phyloP scores from a whole-genome alignment of 2,797 vertebrate species.

The Enteromius unitaeniatus region DNA sequence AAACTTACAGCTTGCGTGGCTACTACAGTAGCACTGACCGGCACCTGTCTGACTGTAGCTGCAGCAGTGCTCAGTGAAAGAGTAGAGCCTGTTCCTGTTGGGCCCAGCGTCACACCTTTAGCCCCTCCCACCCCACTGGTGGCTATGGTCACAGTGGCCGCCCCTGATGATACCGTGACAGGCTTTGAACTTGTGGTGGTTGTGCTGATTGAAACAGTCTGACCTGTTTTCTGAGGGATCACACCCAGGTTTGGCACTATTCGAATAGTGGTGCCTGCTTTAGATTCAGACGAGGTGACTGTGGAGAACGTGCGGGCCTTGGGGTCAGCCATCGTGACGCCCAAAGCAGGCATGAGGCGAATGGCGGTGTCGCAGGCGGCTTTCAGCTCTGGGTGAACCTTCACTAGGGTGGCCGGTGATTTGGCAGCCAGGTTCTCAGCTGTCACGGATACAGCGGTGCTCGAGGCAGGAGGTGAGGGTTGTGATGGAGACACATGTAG shows the following conservation, averaged over 20 bases:
- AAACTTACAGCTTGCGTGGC: slow-evolving; percentile 88
- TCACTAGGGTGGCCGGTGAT: slow-evolving; percentile 79
- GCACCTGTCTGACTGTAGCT: slow-evolving; percentile 88
- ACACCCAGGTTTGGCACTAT: slow-evolving; percentile 95
- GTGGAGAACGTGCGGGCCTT: slow-evolving; percentile 85
- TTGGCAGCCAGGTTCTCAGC: slow-evolving; percentile 79
- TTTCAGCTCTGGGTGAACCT: slow-evolving; percentile 85
- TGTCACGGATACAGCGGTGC: slow-evolving; percentile 69
- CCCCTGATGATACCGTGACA: slow-evolving; percentile 76
- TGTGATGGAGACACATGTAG: slow-evolving; percentile 85
- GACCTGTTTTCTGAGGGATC: slow-evolving; percentile 90
- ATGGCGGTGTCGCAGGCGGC: slow-evolving; percentile 83
- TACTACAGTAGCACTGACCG: slow-evolving; percentile 87
- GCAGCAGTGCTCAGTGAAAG: slow-evolving; percentile 85
- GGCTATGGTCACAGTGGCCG: slow-evolving; percentile 84
- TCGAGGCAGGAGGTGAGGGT: slow-evolving; percentile 67
- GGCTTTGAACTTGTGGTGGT: slow-evolving; percentile 74
- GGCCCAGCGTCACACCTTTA: slow-evolving; percentile 86
- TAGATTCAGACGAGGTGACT: slow-evolving; percentile 82
- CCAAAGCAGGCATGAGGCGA: slow-evolving; percentile 93
- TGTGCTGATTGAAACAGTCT: slow-evolving; percentile 88
- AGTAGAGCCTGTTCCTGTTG: slow-evolving; percentile 79
- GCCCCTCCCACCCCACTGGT: slow-evolving; percentile 81
- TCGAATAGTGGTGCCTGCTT: slow-evolving; percentile 89
- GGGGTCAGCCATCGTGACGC: slow-evolving; percentile 88